phyloP scores from a whole-genome alignment of 2,797 vertebrate genomes.

The Nyctibius grandis region DNA sequence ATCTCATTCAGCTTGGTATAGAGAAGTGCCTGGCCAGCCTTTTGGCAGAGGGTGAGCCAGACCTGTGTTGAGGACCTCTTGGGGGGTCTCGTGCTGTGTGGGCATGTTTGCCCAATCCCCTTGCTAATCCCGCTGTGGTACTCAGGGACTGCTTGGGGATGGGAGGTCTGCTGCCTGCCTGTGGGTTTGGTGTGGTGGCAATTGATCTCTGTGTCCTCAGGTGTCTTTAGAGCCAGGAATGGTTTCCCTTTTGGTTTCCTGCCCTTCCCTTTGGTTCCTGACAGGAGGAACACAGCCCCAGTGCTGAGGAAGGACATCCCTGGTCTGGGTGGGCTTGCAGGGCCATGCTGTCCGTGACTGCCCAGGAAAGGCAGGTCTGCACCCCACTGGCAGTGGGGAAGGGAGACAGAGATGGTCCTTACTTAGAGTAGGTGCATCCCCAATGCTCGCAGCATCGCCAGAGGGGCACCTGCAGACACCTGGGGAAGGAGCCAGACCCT shows the following conservation, averaged over 20 bases:
- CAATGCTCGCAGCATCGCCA: rapidly evolving
- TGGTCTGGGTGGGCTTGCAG: not conserved
- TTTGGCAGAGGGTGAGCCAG: not conserved
- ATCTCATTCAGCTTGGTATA: not conserved
- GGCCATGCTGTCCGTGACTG: rapidly evolving
- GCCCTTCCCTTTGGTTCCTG: not conserved
- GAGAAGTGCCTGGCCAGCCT: not conserved
- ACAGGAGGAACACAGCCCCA: not conserved
- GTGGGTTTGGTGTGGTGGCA: not conserved
- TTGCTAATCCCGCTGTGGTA: not conserved
- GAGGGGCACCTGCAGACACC: not conserved
- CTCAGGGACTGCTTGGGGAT: not conserved
- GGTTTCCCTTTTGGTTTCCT: not conserved
- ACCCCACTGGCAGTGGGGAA: not conserved
- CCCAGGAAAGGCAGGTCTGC: not conserved
- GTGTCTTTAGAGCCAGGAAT: not conserved
- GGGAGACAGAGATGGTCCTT: not conserved
- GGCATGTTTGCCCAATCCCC: not conserved
- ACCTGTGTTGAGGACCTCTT: not conserved
- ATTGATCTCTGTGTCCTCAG: not conserved
- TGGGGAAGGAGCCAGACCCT: not conserved
- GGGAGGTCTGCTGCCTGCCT: not conserved
- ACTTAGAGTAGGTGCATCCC: not conserved
- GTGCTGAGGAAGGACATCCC: not conserved
- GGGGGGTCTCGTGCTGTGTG: not conserved